A percentile compares a stretch with the other conserved stretches of the same genome.
Conservation (phyloP, 2,113 vertebrate species). For the Barnardius zonarius region DNA sequence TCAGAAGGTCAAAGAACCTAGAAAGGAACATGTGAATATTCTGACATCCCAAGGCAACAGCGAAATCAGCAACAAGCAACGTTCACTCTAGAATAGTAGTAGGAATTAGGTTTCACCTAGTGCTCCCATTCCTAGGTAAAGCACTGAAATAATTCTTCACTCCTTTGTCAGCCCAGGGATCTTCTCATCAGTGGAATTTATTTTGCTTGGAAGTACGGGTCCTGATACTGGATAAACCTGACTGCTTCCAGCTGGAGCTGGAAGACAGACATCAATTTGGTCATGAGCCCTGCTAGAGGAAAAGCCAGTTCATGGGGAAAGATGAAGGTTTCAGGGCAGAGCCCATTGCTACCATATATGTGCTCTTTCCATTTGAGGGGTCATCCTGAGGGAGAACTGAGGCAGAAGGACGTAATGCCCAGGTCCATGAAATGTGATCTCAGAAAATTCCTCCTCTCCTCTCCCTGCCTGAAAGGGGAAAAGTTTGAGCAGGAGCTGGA, state of each 20-base stretch:
- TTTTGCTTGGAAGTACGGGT: background rate
- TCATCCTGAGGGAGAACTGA: background rate
- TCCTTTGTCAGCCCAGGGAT: background rate
- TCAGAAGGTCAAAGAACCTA: conserved; percentile 15
- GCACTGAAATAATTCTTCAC: background rate
- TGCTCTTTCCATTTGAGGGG: background rate
- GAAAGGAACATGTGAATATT: background rate
- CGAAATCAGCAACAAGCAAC: conserved; percentile 27
- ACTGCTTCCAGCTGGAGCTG: background rate
- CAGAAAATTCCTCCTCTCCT: background rate
- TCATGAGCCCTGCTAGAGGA: background rate
- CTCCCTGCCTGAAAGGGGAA: background rate
- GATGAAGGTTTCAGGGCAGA: background rate
- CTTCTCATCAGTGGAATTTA: background rate
- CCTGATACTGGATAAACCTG: background rate
- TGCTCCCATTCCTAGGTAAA: background rate
- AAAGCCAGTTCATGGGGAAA: background rate
- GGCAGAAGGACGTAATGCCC: background rate
- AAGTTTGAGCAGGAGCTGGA: background rate
- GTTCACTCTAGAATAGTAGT: conserved; percentile 41
- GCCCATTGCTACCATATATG: background rate
- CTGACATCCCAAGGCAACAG: background rate
- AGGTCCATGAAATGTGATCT: background rate
- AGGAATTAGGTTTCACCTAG: background rate
- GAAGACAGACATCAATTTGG: background rate